These are phyloP conservation scores for Yoshiicerus persimilis DNA, from an alignment of 1,140 invertebrate genomes.

Conservation along the genomic window DNA sequence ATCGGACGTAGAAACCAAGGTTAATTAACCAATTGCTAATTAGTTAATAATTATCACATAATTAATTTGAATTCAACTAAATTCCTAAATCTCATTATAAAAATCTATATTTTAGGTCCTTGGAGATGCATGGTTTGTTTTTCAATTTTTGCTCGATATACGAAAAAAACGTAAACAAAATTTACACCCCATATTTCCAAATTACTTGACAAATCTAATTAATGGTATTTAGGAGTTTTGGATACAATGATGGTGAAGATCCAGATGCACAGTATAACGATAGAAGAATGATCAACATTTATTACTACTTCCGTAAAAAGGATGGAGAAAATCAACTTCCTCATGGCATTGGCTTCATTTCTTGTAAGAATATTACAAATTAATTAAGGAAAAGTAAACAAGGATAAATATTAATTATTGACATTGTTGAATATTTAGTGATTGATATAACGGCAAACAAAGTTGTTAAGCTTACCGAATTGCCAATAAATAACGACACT, in stretches of 20 bases:
- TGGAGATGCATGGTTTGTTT: background rate
- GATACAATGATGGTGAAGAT: background rate
- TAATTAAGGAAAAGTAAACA: too few relatives aligned
- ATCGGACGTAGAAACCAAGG: background rate
- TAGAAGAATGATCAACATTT: background rate
- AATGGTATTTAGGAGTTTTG: background rate
- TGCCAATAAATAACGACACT: conserved; percentile 34
- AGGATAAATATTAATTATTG: too few relatives aligned
- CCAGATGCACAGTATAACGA: background rate
- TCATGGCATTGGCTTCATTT: background rate
- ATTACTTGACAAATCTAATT: background rate
- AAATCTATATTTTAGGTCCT: background rate
- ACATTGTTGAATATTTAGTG: background rate
- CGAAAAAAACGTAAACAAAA: too few relatives aligned
- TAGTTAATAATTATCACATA: background rate
- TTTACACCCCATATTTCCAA: too few relatives aligned
- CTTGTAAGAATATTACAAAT: too few relatives aligned
- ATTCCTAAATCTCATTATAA: background rate
- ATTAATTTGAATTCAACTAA: background rate
- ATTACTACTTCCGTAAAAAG: background rate
- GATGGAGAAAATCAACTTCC: background rate
- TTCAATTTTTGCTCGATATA: too few relatives aligned
- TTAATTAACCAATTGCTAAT: background rate
- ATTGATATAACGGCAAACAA: background rate
- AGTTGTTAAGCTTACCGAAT: conserved; percentile 32